Evolutionary conservation across 2,113 vertebrate species (phyloP), one percentile per base, ranked within the genome.

Genomic region (Sceloporus tristichus): DNA sequence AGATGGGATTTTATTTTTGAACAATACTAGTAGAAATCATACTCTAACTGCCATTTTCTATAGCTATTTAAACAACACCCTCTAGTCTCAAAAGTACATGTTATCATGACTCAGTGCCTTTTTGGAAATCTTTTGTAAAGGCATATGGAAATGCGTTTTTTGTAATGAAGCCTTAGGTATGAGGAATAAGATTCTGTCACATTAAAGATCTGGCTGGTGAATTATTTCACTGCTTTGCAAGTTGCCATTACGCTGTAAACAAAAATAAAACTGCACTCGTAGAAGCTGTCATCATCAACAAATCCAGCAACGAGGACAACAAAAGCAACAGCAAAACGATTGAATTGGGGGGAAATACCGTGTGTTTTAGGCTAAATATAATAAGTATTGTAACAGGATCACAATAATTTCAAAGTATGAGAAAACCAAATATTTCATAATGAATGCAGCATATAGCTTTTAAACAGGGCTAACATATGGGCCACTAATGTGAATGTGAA

Each of bases 401-500:
- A 89, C 94, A 91, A 95, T 96, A 94, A 96, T 96, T 96, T 96
- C 94, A 94, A 95, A 96, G 95, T 87, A 89, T 94, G 94, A 95
- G 91, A 86, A 92, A 97, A 94, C 96, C 95, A 96, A 97, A 93
- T 94, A 95, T 96, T 96, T 95, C 94, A 95, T 97, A 97, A 97
- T 96, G 96, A 97, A 97, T 97, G 95, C 96, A 96, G 96, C 95
- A 95, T 97, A 97, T 96, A 97, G 96, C 94, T 96, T 96, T 97
- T 96, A 96, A 97, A 97, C 96, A 97, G 96, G 97, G 95, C 94
- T 97, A 96, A 97, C 97, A 97, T 97, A 97, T 97, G 97, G 96
- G 95, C 96, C 95, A 97, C 96, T 97, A 96, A 97, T 96, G 95
- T 95, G 96, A 97, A 97, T 96, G 95, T 88, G 93, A 96, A 97